A percentile compares a stretch with the other conserved stretches of the same genome.
Conservation (phyloP, 2,888 invertebrate genomes). For the Esperia sulphurella region DNA sequence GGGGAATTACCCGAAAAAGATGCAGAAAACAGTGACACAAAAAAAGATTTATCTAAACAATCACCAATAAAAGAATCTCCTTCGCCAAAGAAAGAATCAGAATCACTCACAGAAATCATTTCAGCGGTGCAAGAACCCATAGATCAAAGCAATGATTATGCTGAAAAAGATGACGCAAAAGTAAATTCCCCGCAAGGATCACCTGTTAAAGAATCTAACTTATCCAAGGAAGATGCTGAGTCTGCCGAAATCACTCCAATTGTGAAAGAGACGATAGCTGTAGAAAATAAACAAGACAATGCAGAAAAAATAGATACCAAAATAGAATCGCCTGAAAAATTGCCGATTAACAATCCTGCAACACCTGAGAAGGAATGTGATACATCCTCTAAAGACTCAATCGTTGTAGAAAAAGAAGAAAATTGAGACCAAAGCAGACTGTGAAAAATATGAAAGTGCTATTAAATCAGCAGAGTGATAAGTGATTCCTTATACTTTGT, state of each 20-base stretch:
- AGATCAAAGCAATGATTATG: too few species aligned
- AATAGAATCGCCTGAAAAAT: conserved; percentile 9
- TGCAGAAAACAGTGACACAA: not conserved
- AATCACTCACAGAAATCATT: not conserved
- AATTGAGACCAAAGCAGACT: not conserved
- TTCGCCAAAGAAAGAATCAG: not conserved
- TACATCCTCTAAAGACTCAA: too few species aligned
- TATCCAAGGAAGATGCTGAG: not conserved
- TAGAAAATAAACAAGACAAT: not conserved
- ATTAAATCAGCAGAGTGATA: conserved; percentile 8
- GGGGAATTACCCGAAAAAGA: conserved; percentile 1
- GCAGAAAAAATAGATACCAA: conserved; percentile 4
- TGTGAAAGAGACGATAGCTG: not conserved
- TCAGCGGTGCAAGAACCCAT: too few species aligned
- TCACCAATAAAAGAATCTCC: not conserved
- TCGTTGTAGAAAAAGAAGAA: not conserved
- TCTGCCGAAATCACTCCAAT: too few species aligned
- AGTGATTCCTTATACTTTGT: conserved; percentile 12
- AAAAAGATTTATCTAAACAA: not conserved
- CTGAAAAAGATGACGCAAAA: not conserved
- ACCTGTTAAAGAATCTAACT: not conserved
- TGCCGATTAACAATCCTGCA: not conserved
- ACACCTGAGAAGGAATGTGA: too few species aligned
- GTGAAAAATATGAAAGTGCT: too few species aligned
- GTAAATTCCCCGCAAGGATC: not conserved